Percentiles rank a stretch among this genome's conserved stretches.
Evolutionary conservation across 2,797 vertebrate species (phyloP).

Genomic region (Dendrocincla fuliginosa): DNA sequence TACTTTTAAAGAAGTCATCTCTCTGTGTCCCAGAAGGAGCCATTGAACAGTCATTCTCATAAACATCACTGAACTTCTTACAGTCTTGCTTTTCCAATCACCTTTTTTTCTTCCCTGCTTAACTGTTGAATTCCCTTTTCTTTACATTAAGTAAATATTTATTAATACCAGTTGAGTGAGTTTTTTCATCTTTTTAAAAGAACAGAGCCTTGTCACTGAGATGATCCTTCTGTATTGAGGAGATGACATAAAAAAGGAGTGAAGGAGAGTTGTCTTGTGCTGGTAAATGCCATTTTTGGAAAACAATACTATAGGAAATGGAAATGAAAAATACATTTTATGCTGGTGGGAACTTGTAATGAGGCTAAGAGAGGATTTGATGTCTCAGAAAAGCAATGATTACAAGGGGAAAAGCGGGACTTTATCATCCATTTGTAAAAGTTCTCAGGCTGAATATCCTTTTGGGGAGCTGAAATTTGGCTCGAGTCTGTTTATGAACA

Average conservation of each 20-base stretch:
- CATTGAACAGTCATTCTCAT: neutral
- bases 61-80: neutral
- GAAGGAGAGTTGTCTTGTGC: slow-evolving; percentile 2
- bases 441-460: slow-evolving; percentile 41
- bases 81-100: neutral
- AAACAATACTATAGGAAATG: slow-evolving; percentile 54
- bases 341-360: slow-evolving; percentile 61
- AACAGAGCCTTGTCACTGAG: neutral
- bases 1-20: slow-evolving; percentile 37
- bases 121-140: slow-evolving; percentile 12
- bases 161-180: neutral
- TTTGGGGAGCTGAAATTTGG: slow-evolving; percentile 62
- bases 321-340: slow-evolving; percentile 49
- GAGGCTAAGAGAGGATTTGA: slow-evolving; percentile 57
- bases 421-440: slow-evolving; percentile 57
- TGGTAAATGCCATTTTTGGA: slow-evolving; percentile 33
- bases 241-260: neutral
- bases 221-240: neutral
- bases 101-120: neutral
- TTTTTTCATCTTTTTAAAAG: neutral
- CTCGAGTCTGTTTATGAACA: slow-evolving; percentile 36
- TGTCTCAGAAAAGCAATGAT: slow-evolving; percentile 50
- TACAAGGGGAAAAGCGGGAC: neutral
- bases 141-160: slow-evolving; percentile 48
- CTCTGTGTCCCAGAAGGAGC: slow-evolving; percentile 14